Base-by-base conservation (phyloP, 1,140 invertebrate genomes). In the Drosophila gunungcola region DNA sequence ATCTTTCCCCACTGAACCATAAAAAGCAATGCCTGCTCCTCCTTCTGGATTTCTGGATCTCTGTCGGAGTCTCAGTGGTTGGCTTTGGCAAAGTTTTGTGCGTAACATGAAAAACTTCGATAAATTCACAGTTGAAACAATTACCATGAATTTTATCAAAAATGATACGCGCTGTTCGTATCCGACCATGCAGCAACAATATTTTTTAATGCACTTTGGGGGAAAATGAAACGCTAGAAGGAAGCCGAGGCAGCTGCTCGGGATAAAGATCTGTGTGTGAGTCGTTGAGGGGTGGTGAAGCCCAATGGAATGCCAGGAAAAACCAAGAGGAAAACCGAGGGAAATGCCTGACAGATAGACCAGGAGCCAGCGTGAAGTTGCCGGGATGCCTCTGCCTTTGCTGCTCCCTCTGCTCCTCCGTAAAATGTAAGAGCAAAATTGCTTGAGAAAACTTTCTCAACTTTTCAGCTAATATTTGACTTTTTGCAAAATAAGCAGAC, bases 131-230 rank as follows among this genome's bases (percentile, higher is more conserved):
- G 85, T 90, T 89, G 84, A 89, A 89, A 89, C 84, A 89, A 89
- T 89, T 89, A 89, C 84, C 84, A 89, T 89, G 84, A 89, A 89
- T 89, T 89, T 89, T 89, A 89, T 89, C 84, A 90, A 90, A 89
- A 89, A 89, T 90, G 84, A 89, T 89, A 89, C 85, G 85, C 83
- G 76, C 77, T 77, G 80, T 84, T 90, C 84, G 80, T 89, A 90
- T 89, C 84, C 85, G 80, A 89, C 83, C 85, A 90, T 89, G 84
- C 84, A 89, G 85, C 85, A 90, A 84, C 85, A 90, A 90, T 90
- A 89, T 89, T 89, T 89, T 89, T 89, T 89, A 90, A 90, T 89
- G 84, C 85, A 89, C 84, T 88, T 88, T 89, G 80, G 83, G 83
- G 84, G 80, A 90, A 88, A 88, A 78, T 78, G 84, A 89, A 89